A percentile compares a stretch with the other conserved stretches of the same genome.
These are phyloP conservation scores for Gymnoscopelus microlampas DNA, from an alignment of 2,797 vertebrate species.

Conservation along the genomic window DNA sequence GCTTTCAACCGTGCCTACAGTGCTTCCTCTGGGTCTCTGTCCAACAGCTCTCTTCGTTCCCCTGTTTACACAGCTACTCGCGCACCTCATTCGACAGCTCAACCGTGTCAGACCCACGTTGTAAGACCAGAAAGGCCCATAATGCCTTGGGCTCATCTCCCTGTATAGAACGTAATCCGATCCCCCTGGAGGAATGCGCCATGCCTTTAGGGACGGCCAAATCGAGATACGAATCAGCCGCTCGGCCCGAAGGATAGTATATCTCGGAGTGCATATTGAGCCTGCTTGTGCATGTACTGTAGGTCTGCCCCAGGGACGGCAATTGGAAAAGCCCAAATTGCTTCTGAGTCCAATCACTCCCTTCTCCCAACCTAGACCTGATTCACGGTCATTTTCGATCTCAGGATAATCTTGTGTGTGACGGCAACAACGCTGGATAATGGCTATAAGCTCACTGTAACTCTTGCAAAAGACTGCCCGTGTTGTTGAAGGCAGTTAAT, in stretches of 20 bases:
- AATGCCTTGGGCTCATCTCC: conserved; percentile 62
- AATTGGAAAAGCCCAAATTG: conserved; percentile 48
- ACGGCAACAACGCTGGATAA: conserved; percentile 35
- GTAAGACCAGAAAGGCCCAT: conserved; percentile 61
- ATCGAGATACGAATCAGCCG: conserved; percentile 74
- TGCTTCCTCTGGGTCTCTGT: conserved; percentile 30
- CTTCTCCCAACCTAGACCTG: background rate
- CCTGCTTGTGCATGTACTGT: conserved; percentile 10
- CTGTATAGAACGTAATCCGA: conserved; percentile 76
- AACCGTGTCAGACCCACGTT: conserved; percentile 56
- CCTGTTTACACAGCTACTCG: conserved; percentile 33
- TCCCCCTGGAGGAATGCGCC: conserved; percentile 69
- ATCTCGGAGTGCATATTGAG: conserved; percentile 65
- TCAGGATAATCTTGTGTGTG: conserved; percentile 15
- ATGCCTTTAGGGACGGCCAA: conserved; percentile 70
- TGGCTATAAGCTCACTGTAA: conserved; percentile 43
- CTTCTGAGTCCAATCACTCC: conserved; percentile 23
- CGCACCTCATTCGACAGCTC: conserved; percentile 38
- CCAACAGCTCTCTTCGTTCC: background rate
- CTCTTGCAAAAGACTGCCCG: conserved; percentile 43
- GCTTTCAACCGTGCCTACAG: conserved; percentile 32
- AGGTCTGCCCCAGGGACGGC: conserved; percentile 24
- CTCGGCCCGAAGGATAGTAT: conserved; percentile 64
- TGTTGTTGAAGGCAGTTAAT: conserved; percentile 50
- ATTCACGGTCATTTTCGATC: conserved; percentile 40